phyloP scores from a whole-genome alignment of 2,888 invertebrate genomes.

The Heteropelma amictum region DNA sequence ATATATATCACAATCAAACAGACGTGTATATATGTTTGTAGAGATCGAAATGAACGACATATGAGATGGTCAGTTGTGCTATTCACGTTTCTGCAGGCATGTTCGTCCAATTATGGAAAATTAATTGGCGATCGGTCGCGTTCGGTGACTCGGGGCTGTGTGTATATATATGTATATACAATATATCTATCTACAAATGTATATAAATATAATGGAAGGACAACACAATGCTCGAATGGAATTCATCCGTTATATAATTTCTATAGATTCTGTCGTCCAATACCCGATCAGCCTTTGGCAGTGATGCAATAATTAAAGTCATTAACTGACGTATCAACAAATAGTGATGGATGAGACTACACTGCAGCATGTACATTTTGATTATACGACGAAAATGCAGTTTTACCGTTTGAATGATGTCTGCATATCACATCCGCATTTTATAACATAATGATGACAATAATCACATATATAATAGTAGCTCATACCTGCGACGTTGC shows the following conservation, averaged over 20 bases:
- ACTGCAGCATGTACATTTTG: no score
- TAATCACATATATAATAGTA: no score
- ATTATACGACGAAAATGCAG: not conserved
- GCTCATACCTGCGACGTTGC: no score
- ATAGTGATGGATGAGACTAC: constrained; percentile 56
- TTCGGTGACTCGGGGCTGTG: constrained; percentile 48
- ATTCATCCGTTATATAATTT: constrained; percentile 34
- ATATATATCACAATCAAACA: constrained; percentile 18
- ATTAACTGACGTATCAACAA: constrained; percentile 73
- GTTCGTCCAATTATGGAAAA: constrained; percentile 77
- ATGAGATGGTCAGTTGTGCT: constrained; percentile 44
- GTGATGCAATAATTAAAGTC: constrained; percentile 76
- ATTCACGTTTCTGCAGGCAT: constrained; percentile 56
- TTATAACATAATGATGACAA: no score
- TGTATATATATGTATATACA: not conserved
- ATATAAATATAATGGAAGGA: not conserved
- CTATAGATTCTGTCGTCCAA: constrained; percentile 17
- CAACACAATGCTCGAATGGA: constrained; percentile 33
- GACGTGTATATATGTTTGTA: constrained; percentile 12
- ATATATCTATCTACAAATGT: not conserved
- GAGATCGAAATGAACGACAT: constrained; percentile 25
- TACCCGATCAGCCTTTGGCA: constrained; percentile 73
- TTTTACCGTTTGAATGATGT: no score
- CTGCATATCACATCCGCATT: no score
- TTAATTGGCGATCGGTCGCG: constrained; percentile 72